phyloP scores from a whole-genome alignment of 2,888 invertebrate genomes.

The Iselma pallidipennis region DNA sequence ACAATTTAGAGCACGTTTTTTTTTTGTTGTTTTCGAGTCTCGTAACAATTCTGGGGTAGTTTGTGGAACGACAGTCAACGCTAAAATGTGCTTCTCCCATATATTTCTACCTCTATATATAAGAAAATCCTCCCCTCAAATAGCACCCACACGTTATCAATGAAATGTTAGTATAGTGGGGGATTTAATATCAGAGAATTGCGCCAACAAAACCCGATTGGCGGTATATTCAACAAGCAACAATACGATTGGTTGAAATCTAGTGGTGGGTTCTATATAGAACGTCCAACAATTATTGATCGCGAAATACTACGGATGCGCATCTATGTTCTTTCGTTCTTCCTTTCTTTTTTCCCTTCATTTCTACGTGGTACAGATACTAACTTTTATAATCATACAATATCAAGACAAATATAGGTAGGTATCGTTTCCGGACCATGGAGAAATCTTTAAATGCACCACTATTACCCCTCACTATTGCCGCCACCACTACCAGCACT shows the following conservation, averaged over 20 bases:
- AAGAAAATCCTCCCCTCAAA: slow-evolving; percentile 50
- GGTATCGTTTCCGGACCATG: slow-evolving; percentile 25
- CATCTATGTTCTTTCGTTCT: slow-evolving; percentile 31
- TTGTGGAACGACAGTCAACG: neutral
- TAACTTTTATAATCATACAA: no score
- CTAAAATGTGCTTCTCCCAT: slow-evolving; percentile 48
- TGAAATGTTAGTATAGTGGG: slow-evolving; percentile 57
- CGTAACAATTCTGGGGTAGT: no score
- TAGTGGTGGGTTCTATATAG: slow-evolving; percentile 30
- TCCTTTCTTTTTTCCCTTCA: slow-evolving; percentile 38
- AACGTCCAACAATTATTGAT: no score
- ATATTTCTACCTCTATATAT: slow-evolving; percentile 48
- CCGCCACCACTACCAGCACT: no score
- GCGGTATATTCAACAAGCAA: slow-evolving; percentile 44
- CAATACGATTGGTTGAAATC: slow-evolving; percentile 49
- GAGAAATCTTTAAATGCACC: no score
- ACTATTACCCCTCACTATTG: slow-evolving; percentile 19
- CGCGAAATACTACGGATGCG: slow-evolving; percentile 42
- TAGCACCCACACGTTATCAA: slow-evolving; percentile 70
- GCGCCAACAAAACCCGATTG: slow-evolving; percentile 48
- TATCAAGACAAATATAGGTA: no score
- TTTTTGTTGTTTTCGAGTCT: slow-evolving; percentile 2
- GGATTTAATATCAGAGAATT: slow-evolving; percentile 44
- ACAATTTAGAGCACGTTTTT: slow-evolving; percentile 1
- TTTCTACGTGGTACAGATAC: no score